phyloP scores from a whole-genome alignment of 2,888 invertebrate species.

The Trichacis sp. region DNA sequence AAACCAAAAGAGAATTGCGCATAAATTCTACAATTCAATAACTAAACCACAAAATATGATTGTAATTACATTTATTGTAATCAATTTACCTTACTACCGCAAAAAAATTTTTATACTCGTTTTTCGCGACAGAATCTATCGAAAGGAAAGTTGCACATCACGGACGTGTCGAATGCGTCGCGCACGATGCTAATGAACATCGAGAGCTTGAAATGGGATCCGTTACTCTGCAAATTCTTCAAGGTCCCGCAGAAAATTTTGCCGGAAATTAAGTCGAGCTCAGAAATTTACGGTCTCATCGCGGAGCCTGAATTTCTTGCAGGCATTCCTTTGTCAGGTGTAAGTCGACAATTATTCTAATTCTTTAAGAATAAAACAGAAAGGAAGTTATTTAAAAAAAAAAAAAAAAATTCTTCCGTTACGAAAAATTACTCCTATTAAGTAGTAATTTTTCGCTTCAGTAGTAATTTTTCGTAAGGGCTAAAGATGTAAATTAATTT shows the following conservation, averaged over 20 bases:
- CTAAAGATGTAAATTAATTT: too few relatives aligned
- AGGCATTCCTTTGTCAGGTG: slow-evolving; percentile 89
- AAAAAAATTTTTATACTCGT: background rate
- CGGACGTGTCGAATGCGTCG: slow-evolving; percentile 97
- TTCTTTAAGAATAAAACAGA: too few relatives aligned
- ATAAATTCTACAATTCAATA: too few relatives aligned
- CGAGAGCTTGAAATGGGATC: slow-evolving; percentile 89
- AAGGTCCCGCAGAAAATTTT: slow-evolving; percentile 85
- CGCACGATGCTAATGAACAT: slow-evolving; percentile 97
- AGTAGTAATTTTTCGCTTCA: too few relatives aligned
- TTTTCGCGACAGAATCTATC: slow-evolving; percentile 75
- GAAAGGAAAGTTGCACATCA: slow-evolving; percentile 78
- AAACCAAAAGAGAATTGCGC: too few relatives aligned
- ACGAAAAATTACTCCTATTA: too few relatives aligned
- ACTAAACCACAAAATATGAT: too few relatives aligned
- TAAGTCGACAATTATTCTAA: slow-evolving; percentile 69
- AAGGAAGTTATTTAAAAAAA: background rate
- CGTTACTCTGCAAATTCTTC: slow-evolving; percentile 88
- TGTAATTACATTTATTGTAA: too few relatives aligned
- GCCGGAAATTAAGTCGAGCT: slow-evolving; percentile 90
- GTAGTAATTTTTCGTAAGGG: too few relatives aligned
- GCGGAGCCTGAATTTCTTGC: slow-evolving; percentile 77
- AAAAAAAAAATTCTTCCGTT: too few relatives aligned
- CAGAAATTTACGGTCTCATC: slow-evolving; percentile 91
- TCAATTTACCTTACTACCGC: too few relatives aligned